phyloP scores from a whole-genome alignment of 2,113 vertebrate genomes.

The Anthoscopus minutus region DNA sequence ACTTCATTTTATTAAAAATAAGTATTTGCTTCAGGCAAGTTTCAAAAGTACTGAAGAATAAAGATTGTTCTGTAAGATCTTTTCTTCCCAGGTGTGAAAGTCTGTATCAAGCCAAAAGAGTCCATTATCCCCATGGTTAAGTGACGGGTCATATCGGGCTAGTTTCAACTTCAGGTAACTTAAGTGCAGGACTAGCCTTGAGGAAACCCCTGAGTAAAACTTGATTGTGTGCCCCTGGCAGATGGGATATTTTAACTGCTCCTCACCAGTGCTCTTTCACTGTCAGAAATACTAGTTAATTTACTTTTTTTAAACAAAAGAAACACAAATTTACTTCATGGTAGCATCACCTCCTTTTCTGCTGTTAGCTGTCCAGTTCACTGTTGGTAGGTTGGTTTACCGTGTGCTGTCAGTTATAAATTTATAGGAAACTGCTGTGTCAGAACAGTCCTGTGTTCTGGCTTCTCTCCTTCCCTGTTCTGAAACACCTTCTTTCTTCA shows the following conservation, averaged over 20 bases:
- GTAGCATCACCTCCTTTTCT: background rate
- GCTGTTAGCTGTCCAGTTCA: background rate
- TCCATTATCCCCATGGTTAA: background rate
- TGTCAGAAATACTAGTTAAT: background rate
- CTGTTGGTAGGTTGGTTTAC: background rate
- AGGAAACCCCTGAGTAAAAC: background rate
- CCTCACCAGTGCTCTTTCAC: background rate
- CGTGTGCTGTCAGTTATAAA: background rate
- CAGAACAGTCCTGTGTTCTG: background rate
- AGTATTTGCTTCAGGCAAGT: background rate
- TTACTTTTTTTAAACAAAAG: background rate
- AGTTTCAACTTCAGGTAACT: background rate
- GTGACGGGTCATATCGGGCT: background rate
- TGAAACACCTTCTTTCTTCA: background rate
- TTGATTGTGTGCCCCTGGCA: background rate
- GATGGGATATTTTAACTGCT: background rate
- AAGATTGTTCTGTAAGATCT: background rate
- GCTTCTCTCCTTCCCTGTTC: background rate
- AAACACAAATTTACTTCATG: fast-evolving
- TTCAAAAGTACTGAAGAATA: background rate
- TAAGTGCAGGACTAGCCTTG: background rate
- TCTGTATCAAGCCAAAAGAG: background rate
- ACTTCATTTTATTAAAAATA: background rate
- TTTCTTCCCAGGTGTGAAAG: background rate
- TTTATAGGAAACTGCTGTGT: background rate